Percentiles rank a stretch among this genome's conserved stretches.
phyloP scores from a whole-genome alignment of 2,113 vertebrate genomes.

The Silurus asotus region DNA sequence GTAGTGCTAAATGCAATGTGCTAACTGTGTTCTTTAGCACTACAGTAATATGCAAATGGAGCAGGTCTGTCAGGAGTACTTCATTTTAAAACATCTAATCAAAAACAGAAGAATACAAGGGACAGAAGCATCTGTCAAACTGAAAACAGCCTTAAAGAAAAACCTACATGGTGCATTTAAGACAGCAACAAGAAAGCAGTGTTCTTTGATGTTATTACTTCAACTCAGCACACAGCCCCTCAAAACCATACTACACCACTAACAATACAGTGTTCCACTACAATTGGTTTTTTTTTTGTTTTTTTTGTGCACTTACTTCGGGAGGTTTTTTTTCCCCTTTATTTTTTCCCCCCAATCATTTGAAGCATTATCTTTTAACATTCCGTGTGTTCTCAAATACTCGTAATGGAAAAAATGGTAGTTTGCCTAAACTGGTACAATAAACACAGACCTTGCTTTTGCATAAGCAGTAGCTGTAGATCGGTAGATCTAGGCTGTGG shows the following conservation, averaged over 20 bases:
- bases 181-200: neutral
- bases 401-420: neutral
- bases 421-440: neutral
- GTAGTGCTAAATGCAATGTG: neutral
- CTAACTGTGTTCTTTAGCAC: neutral
- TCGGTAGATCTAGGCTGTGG: slow-evolving; percentile 58
- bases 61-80: neutral
- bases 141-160: neutral
- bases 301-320: neutral
- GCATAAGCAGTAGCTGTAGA: slow-evolving; percentile 27
- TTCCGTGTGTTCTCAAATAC: neutral
- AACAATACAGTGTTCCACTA: neutral
- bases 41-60: slow-evolving; percentile 18
- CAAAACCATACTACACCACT: neutral
- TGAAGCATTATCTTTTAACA: neutral
- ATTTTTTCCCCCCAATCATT: neutral
- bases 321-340: neutral
- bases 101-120: neutral
- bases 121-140: neutral
- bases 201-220: neutral
- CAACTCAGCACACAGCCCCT: neutral
- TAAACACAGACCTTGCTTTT: neutral
- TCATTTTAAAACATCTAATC: neutral
- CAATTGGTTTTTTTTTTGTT: neutral
- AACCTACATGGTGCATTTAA: neutral